These are phyloP conservation scores for Anoplolepis gracilipes DNA, from an alignment of 1,140 invertebrate species.

Conservation along the genomic window DNA sequence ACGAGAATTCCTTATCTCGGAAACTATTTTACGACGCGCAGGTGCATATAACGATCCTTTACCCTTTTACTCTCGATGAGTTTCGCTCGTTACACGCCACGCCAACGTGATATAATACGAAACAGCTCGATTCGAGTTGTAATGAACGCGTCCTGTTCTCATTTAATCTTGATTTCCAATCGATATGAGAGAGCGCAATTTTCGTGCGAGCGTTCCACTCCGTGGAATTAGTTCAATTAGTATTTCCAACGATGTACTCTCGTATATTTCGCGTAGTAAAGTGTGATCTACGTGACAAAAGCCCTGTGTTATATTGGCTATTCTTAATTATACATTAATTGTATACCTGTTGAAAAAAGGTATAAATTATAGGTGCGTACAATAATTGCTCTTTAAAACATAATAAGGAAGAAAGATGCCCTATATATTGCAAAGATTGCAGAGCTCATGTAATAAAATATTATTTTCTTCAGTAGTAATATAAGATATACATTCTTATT, in stretches of 20 bases:
- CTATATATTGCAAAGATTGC: not conserved
- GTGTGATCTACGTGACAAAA: not conserved
- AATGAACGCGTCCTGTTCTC: conserved; percentile 14
- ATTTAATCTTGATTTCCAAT: conserved; percentile 56
- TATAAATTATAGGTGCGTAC: not conserved
- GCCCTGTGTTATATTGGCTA: not conserved
- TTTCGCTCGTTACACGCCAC: conserved; percentile 25
- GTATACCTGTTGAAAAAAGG: not conserved
- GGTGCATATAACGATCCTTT: conserved; percentile 30
- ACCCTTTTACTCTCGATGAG: conserved; percentile 43
- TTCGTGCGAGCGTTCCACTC: not conserved
- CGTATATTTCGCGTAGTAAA: not conserved
- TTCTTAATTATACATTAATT: not conserved
- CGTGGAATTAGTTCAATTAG: conserved; percentile 40
- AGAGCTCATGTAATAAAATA: conserved; percentile 45
- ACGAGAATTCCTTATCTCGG: conserved; percentile 28
- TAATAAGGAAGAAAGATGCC: not conserved
- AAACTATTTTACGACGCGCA: conserved; percentile 35
- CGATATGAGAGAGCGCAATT: conserved; percentile 24
- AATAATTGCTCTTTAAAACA: not conserved
- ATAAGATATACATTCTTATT: conserved; percentile 44
- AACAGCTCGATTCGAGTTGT: not conserved
- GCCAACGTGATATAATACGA: conserved; percentile 3
- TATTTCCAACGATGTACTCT: not conserved
- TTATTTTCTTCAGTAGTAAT: conserved; percentile 50